These are phyloP conservation scores for Haliaeetus leucogaster DNA, from an alignment of 2,113 vertebrate genomes.

Conservation along the genomic window DNA sequence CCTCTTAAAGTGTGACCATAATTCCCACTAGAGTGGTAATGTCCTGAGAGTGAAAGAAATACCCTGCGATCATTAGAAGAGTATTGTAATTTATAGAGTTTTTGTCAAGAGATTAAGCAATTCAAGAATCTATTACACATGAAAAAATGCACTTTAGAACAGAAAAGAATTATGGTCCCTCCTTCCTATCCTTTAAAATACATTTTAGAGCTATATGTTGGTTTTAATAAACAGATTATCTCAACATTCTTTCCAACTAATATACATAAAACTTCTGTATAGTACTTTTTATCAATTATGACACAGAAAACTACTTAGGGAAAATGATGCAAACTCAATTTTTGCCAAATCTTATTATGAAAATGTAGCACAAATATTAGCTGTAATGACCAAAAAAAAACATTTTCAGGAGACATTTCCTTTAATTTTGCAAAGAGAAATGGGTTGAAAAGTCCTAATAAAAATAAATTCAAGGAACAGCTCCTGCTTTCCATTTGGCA, in stretches of 20 bases:
- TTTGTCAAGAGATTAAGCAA: conserved; percentile 57
- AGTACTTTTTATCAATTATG: not conserved
- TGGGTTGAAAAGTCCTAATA: not conserved
- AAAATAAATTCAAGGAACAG: not conserved
- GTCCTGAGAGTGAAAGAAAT: conserved; percentile 50
- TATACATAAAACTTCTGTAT: not conserved
- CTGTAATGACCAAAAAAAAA: not conserved
- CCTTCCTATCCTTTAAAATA: not conserved
- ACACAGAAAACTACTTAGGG: not conserved
- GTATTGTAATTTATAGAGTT: conserved; percentile 26
- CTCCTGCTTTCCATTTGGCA: not conserved
- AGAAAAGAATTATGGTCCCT: not conserved
- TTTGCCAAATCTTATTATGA: not conserved
- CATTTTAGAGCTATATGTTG: not conserved
- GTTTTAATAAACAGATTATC: not conserved
- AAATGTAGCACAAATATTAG: not conserved
- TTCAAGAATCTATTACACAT: conserved; percentile 24
- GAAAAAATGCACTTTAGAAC: not conserved
- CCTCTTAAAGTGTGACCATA: conserved; percentile 60
- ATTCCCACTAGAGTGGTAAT: conserved; percentile 50
- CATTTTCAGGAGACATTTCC: not conserved
- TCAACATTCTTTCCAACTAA: not conserved
- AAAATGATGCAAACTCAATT: not conserved
- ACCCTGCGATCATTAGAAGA: conserved; percentile 28
- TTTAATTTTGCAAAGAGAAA: not conserved